These are phyloP conservation scores for Apostichopus parvimensis DNA, from an alignment of 35 echinoderm and acorn worm species.

Conservation along the genomic window DNA sequence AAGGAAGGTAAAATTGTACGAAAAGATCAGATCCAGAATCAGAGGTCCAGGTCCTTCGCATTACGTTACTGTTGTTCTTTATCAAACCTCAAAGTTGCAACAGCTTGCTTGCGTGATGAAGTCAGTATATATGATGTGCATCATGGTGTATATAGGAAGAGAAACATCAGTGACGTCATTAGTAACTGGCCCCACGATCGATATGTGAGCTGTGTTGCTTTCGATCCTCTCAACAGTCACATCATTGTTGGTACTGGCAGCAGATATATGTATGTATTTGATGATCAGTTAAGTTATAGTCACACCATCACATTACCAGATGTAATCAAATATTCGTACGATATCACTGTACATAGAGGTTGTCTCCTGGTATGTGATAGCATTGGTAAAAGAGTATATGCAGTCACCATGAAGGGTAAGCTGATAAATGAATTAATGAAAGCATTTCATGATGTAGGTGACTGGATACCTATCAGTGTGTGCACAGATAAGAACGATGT, in stretches of 20 bases:
- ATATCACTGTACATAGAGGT: not conserved
- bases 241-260: not conserved
- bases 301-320: not conserved
- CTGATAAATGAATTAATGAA: not conserved
- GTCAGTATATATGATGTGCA: slow-evolving; percentile 5
- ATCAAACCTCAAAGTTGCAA: not conserved
- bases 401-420: not conserved
- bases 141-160: not conserved
- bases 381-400: not conserved
- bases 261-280: slow-evolving; percentile 10
- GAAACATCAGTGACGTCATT: not conserved
- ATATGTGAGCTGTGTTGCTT: not conserved
- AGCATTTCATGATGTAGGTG: not conserved
- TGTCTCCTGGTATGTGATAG: not conserved
- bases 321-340: not conserved
- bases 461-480: not conserved
- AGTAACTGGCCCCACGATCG: not conserved
- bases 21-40: not conserved
- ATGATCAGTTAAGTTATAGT: not conserved
- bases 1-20: not conserved
- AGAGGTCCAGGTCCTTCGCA: too few species aligned
- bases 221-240: not conserved
- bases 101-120: not conserved
- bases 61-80: not conserved
- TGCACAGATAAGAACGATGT: not conserved